Conservation (phyloP, 2,797 vertebrate genomes). For the Sebastes ruberrimus region DNA sequence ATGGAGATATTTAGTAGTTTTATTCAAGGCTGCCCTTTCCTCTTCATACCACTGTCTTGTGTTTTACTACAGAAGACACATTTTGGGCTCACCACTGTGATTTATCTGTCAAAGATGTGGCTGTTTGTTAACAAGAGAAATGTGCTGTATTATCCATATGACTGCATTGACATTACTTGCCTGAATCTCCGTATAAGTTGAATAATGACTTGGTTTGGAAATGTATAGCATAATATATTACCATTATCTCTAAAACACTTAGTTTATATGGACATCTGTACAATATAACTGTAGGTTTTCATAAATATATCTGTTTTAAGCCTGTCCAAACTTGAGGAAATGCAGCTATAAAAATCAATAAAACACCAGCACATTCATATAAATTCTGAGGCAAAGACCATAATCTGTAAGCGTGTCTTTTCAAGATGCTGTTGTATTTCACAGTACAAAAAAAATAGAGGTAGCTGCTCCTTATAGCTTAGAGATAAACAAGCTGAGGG, state of each 20-base stretch:
- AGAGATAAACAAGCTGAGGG: neutral
- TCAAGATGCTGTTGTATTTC: neutral
- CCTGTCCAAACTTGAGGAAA: neutral
- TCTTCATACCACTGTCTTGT: neutral
- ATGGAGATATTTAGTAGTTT: neutral
- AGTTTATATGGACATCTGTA: neutral
- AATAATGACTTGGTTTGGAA: neutral
- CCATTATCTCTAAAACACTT: neutral
- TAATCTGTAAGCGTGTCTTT: neutral
- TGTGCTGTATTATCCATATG: neutral
- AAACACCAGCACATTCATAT: neutral
- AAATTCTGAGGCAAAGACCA: neutral
- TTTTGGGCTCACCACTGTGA: neutral
- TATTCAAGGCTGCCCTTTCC: neutral
- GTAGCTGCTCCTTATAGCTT: neutral
- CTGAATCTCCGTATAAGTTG: neutral
- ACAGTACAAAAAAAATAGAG: neutral
- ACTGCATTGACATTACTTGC: neutral
- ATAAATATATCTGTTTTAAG: neutral
- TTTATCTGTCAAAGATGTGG: neutral
- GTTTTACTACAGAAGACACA: neutral
- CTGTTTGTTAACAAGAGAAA: neutral
- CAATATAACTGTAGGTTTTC: neutral
- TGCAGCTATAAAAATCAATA: neutral
- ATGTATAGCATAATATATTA: neutral